These are phyloP conservation scores for Drosophila tanythrix DNA, from an alignment of 2,888 invertebrate genomes.

Conservation along the genomic window DNA sequence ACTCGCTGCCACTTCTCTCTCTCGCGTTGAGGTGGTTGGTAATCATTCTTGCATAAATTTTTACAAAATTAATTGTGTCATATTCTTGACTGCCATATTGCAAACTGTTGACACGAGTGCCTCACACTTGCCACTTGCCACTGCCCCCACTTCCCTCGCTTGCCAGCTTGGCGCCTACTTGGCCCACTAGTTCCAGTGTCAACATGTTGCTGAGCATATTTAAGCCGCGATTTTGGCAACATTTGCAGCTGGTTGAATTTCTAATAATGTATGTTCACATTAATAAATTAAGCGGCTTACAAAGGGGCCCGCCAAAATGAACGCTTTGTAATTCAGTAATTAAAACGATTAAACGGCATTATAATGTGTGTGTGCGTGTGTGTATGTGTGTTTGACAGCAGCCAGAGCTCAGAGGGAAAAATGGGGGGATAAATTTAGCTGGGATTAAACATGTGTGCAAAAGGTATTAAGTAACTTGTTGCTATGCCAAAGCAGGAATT, in stretches of 20 bases:
- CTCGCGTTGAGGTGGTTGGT: conserved; percentile 51
- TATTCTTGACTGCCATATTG: conserved; percentile 35
- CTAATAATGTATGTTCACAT: conserved; percentile 48
- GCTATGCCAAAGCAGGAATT: conserved; percentile 36
- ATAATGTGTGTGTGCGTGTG: conserved; percentile 16
- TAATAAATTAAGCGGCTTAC: conserved; percentile 79
- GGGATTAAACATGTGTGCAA: conserved; percentile 14
- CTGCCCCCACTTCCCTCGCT: background rate
- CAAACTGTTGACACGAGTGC: conserved; percentile 52
- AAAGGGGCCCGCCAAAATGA: conserved; percentile 6
- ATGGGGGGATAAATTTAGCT: conserved; percentile 24
- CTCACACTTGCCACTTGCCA: background rate
- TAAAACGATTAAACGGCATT: conserved; percentile 61
- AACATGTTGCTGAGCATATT: conserved; percentile 45
- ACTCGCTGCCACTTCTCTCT: conserved; percentile 1
- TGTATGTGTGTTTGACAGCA: conserved; percentile 5
- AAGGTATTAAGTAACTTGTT: conserved; percentile 53
- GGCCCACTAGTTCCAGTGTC: conserved; percentile 30
- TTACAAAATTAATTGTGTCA: conserved; percentile 67
- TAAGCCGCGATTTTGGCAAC: conserved; percentile 50
- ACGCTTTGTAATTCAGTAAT: conserved; percentile 42
- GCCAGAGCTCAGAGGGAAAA: background rate
- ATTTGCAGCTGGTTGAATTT: conserved; percentile 34
- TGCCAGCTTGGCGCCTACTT: conserved; percentile 3
- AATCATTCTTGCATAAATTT: conserved; percentile 76